Evolutionary conservation across 2,888 invertebrate species (phyloP).

Genomic region (Caenorhabditis sulstoni): DNA sequence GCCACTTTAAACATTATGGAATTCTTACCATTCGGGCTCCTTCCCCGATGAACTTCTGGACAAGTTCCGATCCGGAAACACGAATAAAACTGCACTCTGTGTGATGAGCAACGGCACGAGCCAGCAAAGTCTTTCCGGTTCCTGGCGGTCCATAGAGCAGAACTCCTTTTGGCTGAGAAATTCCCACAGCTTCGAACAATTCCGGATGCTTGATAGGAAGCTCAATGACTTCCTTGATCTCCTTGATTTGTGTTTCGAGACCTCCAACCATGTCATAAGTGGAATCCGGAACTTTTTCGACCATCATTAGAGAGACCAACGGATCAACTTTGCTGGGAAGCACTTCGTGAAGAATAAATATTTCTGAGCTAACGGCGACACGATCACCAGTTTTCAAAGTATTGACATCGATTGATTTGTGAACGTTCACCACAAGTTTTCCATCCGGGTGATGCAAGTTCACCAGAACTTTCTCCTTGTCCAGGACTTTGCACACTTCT

Average conservation of each 20-base stretch:
- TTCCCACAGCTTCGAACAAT: slow-evolving; percentile 97
- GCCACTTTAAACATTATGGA: too few species aligned
- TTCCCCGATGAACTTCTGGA: slow-evolving; percentile 99
- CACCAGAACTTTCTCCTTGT: too few species aligned
- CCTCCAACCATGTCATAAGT: slow-evolving; percentile 99
- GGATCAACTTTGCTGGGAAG: slow-evolving; percentile 99
- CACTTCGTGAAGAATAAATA: slow-evolving; percentile 98
- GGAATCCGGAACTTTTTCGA: slow-evolving; percentile 99
- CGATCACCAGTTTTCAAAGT: slow-evolving; percentile 97
- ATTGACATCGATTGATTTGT: slow-evolving; percentile 98
- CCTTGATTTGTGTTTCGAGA: slow-evolving; percentile 98
- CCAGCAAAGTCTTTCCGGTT: slow-evolving; percentile 94
- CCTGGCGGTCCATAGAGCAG: slow-evolving; percentile 97
- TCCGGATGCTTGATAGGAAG: slow-evolving; percentile 99
- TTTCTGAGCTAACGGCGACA: slow-evolving; percentile 97
- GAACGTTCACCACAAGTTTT: too few species aligned
- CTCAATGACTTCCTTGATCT: slow-evolving; percentile 99
- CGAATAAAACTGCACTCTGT: slow-evolving; percentile 99
- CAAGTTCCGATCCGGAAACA: slow-evolving; percentile 97
- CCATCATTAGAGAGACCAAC: slow-evolving; percentile 99
- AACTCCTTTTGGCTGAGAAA: slow-evolving; percentile 97
- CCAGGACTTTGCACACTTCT: too few species aligned
- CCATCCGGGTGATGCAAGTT: too few species aligned
- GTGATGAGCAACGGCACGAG: slow-evolving; percentile 98
- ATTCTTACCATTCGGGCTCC: slow-evolving; percentile 99